These are phyloP conservation scores for fruit fly (Drosophila melanogaster) DNA, from an alignment of 1,140 invertebrate species.

Conservation along the genomic window DNA sequence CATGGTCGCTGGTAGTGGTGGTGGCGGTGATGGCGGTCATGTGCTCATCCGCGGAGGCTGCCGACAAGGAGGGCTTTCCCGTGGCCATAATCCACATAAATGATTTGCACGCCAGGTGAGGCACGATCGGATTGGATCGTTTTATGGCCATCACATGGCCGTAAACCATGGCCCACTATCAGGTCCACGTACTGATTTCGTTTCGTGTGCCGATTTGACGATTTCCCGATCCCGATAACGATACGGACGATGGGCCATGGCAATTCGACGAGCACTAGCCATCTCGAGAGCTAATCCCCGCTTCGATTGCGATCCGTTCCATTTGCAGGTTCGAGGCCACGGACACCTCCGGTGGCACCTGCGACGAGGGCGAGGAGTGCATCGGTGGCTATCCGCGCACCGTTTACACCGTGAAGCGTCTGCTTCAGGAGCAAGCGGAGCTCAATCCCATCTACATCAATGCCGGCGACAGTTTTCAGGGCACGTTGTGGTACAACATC, in stretches of 20 bases:
- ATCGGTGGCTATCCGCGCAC: slow-evolving; percentile 91
- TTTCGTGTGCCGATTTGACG: not conserved
- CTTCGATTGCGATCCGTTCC: slow-evolving; percentile 6
- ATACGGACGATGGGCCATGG: slow-evolving; percentile 6
- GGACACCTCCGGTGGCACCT: slow-evolving; percentile 87
- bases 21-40: slow-evolving; percentile 9
- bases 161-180: slow-evolving; percentile 26
- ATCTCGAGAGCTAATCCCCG: slow-evolving; percentile 25
- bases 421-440: slow-evolving; percentile 86
- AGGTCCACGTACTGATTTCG: slow-evolving; percentile 20
- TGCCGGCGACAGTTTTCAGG: slow-evolving; percentile 94
- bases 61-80: slow-evolving; percentile 85
- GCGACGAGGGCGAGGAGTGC: slow-evolving; percentile 85
- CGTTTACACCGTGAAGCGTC: slow-evolving; percentile 86
- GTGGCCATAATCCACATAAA: slow-evolving; percentile 92
- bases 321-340: slow-evolving; percentile 89
- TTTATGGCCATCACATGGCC: slow-evolving; percentile 19
- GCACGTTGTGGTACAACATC: slow-evolving; percentile 93
- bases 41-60: slow-evolving; percentile 8
- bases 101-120: slow-evolving; percentile 91
- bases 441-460: slow-evolving; percentile 90
- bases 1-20: not conserved
- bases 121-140: slow-evolving; percentile 12
- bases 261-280: not conserved
- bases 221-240: slow-evolving; percentile 29